Conservation (phyloP, 1,140 invertebrate genomes). For the Spodoptera frugiperda region DNA sequence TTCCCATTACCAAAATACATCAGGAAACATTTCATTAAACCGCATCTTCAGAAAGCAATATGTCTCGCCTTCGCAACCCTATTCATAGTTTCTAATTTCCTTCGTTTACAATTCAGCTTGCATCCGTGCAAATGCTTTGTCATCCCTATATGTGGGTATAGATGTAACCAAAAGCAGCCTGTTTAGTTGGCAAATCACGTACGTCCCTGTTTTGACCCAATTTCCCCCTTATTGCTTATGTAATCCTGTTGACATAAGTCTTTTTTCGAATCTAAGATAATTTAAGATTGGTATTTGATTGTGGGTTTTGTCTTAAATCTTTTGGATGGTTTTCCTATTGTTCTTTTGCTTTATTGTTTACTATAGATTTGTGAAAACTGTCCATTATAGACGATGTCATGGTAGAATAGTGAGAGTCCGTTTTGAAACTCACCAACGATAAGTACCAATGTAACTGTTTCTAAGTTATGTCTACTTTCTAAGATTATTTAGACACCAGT, state of each 20-base stretch:
- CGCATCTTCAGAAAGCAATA: no score
- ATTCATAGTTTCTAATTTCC: constrained; percentile 31
- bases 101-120: constrained; percentile 23
- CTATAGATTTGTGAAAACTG: no score
- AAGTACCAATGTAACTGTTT: no score
- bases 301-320: constrained; percentile 5
- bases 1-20: no score
- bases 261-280: constrained; percentile 38
- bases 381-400: no score
- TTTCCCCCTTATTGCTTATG: constrained; percentile 48
- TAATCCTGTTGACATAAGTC: constrained; percentile 52
- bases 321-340: neutral
- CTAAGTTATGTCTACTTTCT: no score
- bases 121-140: constrained; percentile 37
- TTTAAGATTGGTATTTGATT: constrained; percentile 39
- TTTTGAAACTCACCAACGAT: no score
- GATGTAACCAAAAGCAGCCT: constrained; percentile 30
- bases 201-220: constrained; percentile 44
- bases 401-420: no score
- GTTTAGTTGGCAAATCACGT: constrained; percentile 39
- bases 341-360: neutral
- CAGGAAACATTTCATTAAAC: neutral
- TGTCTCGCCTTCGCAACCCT: neutral
- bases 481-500: no score
- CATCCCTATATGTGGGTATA: constrained; percentile 18